A percentile compares a stretch with the other conserved stretches of the same genome.
Conservation (phyloP, 2,888 invertebrate genomes). For the Choreutis nemorana region DNA sequence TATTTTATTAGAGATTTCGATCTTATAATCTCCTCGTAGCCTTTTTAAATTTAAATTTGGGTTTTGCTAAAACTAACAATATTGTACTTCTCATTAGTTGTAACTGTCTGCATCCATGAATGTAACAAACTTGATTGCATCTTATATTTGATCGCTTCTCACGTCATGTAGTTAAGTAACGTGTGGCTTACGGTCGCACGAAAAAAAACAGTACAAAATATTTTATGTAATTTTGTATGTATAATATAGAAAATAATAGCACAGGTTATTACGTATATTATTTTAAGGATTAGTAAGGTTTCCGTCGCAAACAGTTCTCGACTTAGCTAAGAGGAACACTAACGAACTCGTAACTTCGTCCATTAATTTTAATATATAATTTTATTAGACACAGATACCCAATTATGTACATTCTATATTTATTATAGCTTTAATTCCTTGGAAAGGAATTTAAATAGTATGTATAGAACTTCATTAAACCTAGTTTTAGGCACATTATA, state of each 20-base stretch:
- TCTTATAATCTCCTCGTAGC: too few species aligned
- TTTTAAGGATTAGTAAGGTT: slow-evolving; percentile 60
- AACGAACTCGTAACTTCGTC: slow-evolving; percentile 66
- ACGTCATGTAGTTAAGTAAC: slow-evolving; percentile 41
- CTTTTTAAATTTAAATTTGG: too few species aligned
- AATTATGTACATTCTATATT: slow-evolving; percentile 46
- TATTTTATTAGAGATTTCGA: too few species aligned
- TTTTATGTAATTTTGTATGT: slow-evolving; percentile 62
- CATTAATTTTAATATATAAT: slow-evolving; percentile 60
- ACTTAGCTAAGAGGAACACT: slow-evolving; percentile 59
- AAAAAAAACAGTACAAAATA: slow-evolving; percentile 65
- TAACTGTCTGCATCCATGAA: slow-evolving; percentile 6
- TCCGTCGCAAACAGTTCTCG: slow-evolving; percentile 63
- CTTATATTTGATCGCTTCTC: slow-evolving; percentile 24
- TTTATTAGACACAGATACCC: slow-evolving; percentile 58
- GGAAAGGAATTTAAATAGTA: slow-evolving; percentile 49
- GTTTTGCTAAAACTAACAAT: slow-evolving; percentile 39
- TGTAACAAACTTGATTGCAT: too few species aligned
- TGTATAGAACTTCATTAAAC: slow-evolving; percentile 41
- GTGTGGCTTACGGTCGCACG: slow-evolving; percentile 51
- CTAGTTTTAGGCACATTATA: slow-evolving; percentile 49
- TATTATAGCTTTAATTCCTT: slow-evolving; percentile 50
- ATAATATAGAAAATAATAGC: slow-evolving; percentile 53
- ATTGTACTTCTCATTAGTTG: slow-evolving; percentile 60
- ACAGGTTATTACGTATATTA: slow-evolving; percentile 54